Percentiles rank a stretch among this genome's conserved stretches.
Evolutionary conservation across 2,113 vertebrate species (phyloP).

Genomic region (Monarcha castaneiventris): DNA sequence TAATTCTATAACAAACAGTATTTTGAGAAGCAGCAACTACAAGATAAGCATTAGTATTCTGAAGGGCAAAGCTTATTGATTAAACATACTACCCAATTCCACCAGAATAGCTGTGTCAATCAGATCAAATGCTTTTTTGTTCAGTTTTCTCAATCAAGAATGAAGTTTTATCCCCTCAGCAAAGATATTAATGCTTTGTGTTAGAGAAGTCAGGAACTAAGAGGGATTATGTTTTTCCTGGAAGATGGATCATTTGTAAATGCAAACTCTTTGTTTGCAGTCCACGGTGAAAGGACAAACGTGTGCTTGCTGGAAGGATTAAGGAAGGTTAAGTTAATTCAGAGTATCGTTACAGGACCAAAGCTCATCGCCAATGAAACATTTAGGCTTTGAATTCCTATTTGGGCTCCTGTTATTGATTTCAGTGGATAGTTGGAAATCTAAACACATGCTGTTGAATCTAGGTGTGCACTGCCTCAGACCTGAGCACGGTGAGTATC

Average conservation of each 20-base stretch:
- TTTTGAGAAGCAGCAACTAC: neutral
- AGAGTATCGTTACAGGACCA: neutral
- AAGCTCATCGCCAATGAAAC: neutral
- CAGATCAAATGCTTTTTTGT: neutral
- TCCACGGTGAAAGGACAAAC: neutral
- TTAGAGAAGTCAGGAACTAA: neutral
- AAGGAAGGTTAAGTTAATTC: constrained; percentile 14
- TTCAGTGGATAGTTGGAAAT: neutral
- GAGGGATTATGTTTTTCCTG: neutral
- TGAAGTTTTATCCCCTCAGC: constrained; percentile 3
- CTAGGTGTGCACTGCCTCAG: neutral
- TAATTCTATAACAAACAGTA: neutral
- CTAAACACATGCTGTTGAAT: neutral
- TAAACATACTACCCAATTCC: neutral
- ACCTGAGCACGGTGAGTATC: neutral
- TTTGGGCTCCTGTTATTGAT: neutral
- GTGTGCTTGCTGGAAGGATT: neutral
- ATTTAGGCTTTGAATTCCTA: neutral
- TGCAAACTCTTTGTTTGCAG: neutral
- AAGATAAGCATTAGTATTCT: neutral
- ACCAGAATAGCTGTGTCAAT: neutral
- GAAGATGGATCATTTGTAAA: constrained; percentile 5
- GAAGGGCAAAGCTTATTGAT: constrained; percentile 28
- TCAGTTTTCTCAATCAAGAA: neutral
- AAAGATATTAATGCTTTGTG: neutral